Base-by-base conservation (phyloP, 2,113 vertebrate genomes). In the Sardina pilchardus region DNA sequence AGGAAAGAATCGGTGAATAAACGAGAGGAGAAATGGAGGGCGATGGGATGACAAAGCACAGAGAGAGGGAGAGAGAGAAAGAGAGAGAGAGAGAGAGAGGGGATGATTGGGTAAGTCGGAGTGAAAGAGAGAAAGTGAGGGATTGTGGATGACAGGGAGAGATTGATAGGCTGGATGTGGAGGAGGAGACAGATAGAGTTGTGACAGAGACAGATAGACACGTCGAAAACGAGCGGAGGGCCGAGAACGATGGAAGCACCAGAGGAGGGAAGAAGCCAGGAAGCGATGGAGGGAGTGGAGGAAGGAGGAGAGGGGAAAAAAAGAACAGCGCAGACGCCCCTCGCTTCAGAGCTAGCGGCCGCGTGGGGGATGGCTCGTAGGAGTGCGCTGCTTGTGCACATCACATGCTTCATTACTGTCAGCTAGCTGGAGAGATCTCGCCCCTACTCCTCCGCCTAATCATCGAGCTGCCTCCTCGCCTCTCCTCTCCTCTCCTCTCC, bases 151-250 rank as follows among this genome's bases (percentile, higher is more conserved):
- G 53, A 59, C 53, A 59, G 53, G 53, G 53, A 16, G 4, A 78
- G 71, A 78, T 39, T 17, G 71, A 78, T 36, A 16, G 34, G 53
- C 4, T 78, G 34, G 26, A 78, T 78, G 26, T 78, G 71, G 34
- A 17, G 71, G 34, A 78, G 16, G 14, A 78, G 71, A 36, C 30
- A 17, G 71, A 78, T 36, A 78, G 71, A 78, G 30, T 12, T 12
- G 30, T 78, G 71, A 78, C 71, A 78, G 30, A 78, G 71, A 78
- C 21, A 19, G 71, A 78, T 78, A 36, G 71, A 78, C 71, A 78
- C 5, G 26, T 67, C 63, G 30, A n/a, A 26, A 67, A 34, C 39
- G 71, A 78, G 71, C 16, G 71, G 34, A 34, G 71, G 71, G 39
- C 36, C 5, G 34, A 78, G 71, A 36, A 78, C 36, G 30, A 78